A percentile compares a stretch with the other conserved stretches of the same genome.
Evolutionary conservation across 1,140 invertebrate species (phyloP).

Genomic region (Drosophila nigrodunni): DNA sequence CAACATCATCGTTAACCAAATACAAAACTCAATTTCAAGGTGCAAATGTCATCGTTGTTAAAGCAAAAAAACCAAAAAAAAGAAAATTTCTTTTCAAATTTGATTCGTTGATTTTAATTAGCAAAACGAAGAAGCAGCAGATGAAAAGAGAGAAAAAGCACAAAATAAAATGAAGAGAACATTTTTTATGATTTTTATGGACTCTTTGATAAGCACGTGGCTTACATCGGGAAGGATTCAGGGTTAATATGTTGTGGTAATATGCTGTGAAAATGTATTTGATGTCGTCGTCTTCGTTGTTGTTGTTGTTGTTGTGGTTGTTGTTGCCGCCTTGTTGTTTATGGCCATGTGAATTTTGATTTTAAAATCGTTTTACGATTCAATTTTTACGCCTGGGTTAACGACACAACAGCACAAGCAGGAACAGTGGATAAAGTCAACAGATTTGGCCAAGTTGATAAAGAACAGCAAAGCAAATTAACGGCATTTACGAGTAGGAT

Average conservation of each 20-base stretch:
- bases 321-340: conserved; percentile 38
- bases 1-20: conserved; percentile 13
- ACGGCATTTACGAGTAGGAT: not conserved
- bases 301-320: not conserved
- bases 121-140: not conserved
- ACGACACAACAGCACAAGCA: conserved; percentile 28
- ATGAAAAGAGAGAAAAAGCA: not conserved
- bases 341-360: conserved; percentile 55
- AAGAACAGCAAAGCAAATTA: not conserved
- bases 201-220: conserved; percentile 34
- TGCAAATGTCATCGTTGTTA: conserved; percentile 7
- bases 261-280: conserved; percentile 28
- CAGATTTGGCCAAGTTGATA: conserved; percentile 4
- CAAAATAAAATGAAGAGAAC: not conserved
- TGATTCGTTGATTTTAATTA: conserved; percentile 16
- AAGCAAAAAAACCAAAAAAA: not conserved
- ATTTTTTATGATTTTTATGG: conserved; percentile 29
- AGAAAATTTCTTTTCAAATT: conserved; percentile 5
- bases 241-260: conserved; percentile 7
- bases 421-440: conserved; percentile 37
- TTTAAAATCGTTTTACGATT: conserved; percentile 57
- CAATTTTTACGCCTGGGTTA: conserved; percentile 52
- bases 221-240: conserved; percentile 6
- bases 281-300: conserved; percentile 8
- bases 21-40: not conserved